Evolutionary conservation across 2,888 invertebrate genomes (phyloP).

Genomic region (Perithous albicinctus): DNA sequence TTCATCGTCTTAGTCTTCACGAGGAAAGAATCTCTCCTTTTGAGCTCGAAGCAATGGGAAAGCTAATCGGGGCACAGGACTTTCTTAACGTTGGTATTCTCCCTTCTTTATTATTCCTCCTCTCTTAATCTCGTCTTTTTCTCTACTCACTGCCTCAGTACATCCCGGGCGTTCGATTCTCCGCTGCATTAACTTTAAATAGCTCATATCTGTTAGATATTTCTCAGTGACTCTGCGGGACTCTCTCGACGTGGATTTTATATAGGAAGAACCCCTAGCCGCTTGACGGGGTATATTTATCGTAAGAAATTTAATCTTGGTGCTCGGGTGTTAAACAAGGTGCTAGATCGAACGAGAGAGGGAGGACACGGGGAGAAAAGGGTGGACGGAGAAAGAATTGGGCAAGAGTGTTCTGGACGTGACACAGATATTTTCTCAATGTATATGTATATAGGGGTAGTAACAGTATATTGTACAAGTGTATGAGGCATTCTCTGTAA

Average conservation of each 20-base stretch:
- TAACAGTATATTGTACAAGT: no score
- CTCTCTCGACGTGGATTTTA: neutral
- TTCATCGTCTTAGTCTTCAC: slow-evolving; percentile 22
- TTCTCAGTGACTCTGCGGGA: slow-evolving; percentile 30
- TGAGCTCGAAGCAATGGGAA: slow-evolving; percentile 48
- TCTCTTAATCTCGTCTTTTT: neutral
- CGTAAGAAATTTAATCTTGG: slow-evolving; percentile 62
- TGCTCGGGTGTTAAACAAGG: slow-evolving; percentile 69
- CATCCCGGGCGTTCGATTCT: slow-evolving; percentile 36
- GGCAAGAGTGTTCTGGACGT: slow-evolving; percentile 38
- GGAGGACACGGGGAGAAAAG: neutral
- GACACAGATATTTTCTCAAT: slow-evolving; percentile 58
- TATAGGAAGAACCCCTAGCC: neutral
- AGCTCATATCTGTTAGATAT: slow-evolving; percentile 29
- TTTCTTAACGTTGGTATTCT: slow-evolving; percentile 27
- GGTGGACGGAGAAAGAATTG: slow-evolving; percentile 47
- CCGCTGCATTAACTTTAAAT: slow-evolving; percentile 44
- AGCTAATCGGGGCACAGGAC: slow-evolving; percentile 46
- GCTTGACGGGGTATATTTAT: slow-evolving; percentile 21
- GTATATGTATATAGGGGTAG: slow-evolving; percentile 29
- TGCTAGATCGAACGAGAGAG: slow-evolving; percentile 19
- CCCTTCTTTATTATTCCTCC: neutral
- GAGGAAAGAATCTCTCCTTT: slow-evolving; percentile 52
- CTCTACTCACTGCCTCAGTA: slow-evolving; percentile 19
- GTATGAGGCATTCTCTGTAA: no score